Evolutionary conservation across 2,113 vertebrate genomes (phyloP).

Genomic region (Melospiza georgiana): DNA sequence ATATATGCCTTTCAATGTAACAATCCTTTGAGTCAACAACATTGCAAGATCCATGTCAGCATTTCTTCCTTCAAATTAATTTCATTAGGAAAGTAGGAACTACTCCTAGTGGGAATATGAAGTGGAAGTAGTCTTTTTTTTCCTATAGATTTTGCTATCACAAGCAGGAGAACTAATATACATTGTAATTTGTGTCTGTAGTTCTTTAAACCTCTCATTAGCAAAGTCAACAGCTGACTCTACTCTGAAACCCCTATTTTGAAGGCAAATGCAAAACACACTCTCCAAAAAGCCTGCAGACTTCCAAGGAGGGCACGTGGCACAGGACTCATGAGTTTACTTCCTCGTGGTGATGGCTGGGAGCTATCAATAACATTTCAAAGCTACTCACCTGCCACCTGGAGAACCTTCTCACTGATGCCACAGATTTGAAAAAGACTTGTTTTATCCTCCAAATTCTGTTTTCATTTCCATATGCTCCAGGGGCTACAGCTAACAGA

Average conservation of each 20-base stretch:
- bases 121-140: background rate
- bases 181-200: background rate
- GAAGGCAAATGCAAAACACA: background rate
- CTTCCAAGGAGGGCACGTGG: background rate
- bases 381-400: background rate
- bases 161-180: background rate
- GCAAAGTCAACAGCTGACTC: background rate
- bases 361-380: background rate
- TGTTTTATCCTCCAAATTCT: background rate
- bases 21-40: background rate
- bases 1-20: background rate
- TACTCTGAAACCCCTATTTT: background rate
- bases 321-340: background rate
- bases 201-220: background rate
- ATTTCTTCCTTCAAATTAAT: background rate
- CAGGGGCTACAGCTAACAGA: background rate
- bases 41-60: background rate
- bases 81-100: background rate
- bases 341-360: fast-evolving
- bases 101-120: background rate
- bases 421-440: background rate
- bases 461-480: background rate
- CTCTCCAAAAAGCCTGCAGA: background rate
- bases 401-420: background rate
- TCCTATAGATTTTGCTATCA: background rate